Percentiles rank a stretch among this genome's conserved stretches.
Evolutionary conservation across 1,140 invertebrate genomes (phyloP).

Genomic region (Triops cancriformis): DNA sequence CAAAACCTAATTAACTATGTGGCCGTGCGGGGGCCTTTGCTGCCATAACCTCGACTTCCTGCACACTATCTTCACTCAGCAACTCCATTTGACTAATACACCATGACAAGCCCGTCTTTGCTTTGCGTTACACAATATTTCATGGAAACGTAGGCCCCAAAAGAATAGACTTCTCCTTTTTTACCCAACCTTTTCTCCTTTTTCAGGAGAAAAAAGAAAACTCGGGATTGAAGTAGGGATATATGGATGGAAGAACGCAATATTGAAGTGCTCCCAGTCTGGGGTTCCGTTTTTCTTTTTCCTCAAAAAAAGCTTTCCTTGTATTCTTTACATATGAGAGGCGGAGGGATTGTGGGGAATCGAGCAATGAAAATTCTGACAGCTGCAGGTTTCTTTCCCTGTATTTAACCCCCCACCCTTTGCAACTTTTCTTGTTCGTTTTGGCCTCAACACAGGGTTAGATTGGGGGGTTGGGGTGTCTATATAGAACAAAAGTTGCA

Average conservation of each 20-base stretch:
- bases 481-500: background rate
- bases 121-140: background rate
- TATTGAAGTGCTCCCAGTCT: background rate
- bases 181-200: background rate
- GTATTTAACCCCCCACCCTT: background rate
- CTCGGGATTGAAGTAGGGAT: background rate
- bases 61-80: background rate
- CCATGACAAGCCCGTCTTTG: background rate
- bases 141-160: background rate
- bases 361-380: conserved; percentile 1
- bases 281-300: background rate
- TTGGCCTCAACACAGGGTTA: background rate
- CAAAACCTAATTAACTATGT: conserved; percentile 1
- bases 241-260: background rate
- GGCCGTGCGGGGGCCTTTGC: background rate
- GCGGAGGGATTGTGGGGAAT: background rate
- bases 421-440: background rate
- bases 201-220: background rate
- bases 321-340: background rate
- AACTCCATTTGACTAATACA: background rate
- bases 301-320: background rate
- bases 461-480: background rate
- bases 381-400: conserved; percentile 13
- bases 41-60: background rate
- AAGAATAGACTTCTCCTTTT: background rate